phyloP scores from a whole-genome alignment of 2,888 invertebrate genomes.

The Dusona sp. region DNA sequence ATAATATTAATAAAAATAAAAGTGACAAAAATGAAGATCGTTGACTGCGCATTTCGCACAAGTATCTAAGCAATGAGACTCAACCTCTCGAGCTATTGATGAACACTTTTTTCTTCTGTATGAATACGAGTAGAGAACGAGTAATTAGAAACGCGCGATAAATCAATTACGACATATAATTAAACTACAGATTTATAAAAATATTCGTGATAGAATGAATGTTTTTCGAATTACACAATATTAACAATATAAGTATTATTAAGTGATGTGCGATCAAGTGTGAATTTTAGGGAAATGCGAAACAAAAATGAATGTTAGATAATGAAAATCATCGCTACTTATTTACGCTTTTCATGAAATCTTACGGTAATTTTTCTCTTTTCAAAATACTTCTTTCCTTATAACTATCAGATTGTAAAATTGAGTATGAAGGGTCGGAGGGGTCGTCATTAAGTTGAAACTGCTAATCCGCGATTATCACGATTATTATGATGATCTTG shows the following conservation, averaged over 20 bases:
- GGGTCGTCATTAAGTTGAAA: constrained; percentile 56
- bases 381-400: constrained; percentile 38
- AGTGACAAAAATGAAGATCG: not conserved
- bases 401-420: constrained; percentile 8
- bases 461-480: not conserved
- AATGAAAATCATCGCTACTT: constrained; percentile 38
- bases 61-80: constrained; percentile 43
- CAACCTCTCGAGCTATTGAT: constrained; percentile 19
- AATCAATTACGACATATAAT: constrained; percentile 57
- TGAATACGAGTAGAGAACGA: not conserved
- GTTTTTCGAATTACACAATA: constrained; percentile 24
- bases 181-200: constrained; percentile 19
- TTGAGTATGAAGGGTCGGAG: constrained; percentile 43
- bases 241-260: constrained; percentile 31
- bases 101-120: constrained; percentile 32
- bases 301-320: constrained; percentile 47
- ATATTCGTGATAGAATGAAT: constrained; percentile 19
- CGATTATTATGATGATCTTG: not conserved
- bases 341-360: constrained; percentile 14
- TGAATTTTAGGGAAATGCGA: constrained; percentile 21
- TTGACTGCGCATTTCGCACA: constrained; percentile 26
- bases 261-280: constrained; percentile 17
- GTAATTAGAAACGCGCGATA: constrained; percentile 44
- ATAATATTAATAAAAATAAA: constrained; percentile 11
- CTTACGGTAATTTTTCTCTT: constrained; percentile 46